Base-by-base conservation (phyloP, 30 jellyfish, hydroid and myxozoan species). In the Aurelia coerulea region DNA sequence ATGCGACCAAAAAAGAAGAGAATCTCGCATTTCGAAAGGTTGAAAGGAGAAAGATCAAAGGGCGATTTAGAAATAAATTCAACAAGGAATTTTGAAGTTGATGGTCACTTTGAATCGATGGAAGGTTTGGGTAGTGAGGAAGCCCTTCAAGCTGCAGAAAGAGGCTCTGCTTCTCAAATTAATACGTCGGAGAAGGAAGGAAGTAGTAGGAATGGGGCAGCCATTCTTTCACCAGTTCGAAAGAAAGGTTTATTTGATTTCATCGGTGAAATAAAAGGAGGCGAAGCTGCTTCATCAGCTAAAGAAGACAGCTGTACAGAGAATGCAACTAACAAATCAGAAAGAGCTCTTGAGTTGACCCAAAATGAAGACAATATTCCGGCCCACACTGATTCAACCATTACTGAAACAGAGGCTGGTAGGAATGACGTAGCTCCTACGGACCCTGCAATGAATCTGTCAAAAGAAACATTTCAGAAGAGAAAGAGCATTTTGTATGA, bases 401-500 rank as follows among this genome's bases (percentile, higher is more conserved):
- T 46, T 19, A 16, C 33, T 35, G 52, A 67, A 17, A 16, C 16
- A 19, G 34, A 18, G 46, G 9, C 78, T 14, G 67, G 11, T 19
- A 52, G 17, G 53, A 17, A 23, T 23, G 88, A 32, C 60, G 58
- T 0, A 6, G 34, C 23, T 31, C 4, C 35, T 5, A 60, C 31
- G 4, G 74, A 75, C 15, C 69, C 83, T 73, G 69, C 5, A 42
- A 73, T 42, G 83, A 73, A 73, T 10, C 33, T 73, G 49, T 34
- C 87, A 60, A 77, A 18, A 3, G 78, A 60, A 77, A 69, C 58
- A 11, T 83, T 83, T 59, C 92, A 83, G 62, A 42, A 35, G 42
- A 29, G 74, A 29, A 83, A 69, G 68, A 42, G 34, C 35, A 49
- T 42, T 10, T 46, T 70, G 46, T 83, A 70, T 31, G 80, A 83